Conservation (phyloP, 2,113 vertebrate species). For the Myocastor coypus region DNA sequence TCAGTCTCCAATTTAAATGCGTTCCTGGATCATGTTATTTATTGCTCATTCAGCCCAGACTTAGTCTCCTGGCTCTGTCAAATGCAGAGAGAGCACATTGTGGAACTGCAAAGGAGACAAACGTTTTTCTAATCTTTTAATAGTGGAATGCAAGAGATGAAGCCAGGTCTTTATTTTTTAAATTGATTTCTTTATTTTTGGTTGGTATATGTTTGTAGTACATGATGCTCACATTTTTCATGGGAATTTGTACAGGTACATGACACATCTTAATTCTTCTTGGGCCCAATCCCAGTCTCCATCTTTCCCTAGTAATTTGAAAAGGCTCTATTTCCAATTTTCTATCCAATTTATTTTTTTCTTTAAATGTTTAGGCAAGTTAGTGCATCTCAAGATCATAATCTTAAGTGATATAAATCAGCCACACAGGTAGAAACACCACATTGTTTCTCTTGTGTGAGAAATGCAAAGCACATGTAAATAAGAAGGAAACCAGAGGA, state of each 20-base stretch:
- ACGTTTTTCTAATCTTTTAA: constrained; percentile 60
- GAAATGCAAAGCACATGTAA: background rate
- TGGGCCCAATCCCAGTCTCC: background rate
- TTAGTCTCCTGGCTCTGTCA: constrained; percentile 50
- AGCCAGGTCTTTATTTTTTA: background rate
- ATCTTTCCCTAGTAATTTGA: background rate
- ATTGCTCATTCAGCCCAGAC: constrained; percentile 62
- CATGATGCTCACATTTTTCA: background rate
- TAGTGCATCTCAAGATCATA: background rate
- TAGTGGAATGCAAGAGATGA: constrained; percentile 35
- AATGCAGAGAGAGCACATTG: constrained; percentile 44
- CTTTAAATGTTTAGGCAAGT: background rate
- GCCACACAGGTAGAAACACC: background rate
- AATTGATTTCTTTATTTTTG: background rate
- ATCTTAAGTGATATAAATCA: background rate
- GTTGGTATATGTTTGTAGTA: background rate
- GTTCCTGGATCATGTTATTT: constrained; percentile 67
- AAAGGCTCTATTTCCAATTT: background rate
- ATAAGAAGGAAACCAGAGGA: background rate
- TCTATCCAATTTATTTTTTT: background rate
- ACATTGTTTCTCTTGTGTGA: background rate
- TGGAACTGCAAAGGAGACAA: constrained; percentile 37
- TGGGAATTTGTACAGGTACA: background rate
- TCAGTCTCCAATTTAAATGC: constrained; percentile 67
- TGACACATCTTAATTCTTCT: background rate